Base-by-base conservation (phyloP, 2,888 invertebrate species). In the Agonopterix alstromeriana region DNA sequence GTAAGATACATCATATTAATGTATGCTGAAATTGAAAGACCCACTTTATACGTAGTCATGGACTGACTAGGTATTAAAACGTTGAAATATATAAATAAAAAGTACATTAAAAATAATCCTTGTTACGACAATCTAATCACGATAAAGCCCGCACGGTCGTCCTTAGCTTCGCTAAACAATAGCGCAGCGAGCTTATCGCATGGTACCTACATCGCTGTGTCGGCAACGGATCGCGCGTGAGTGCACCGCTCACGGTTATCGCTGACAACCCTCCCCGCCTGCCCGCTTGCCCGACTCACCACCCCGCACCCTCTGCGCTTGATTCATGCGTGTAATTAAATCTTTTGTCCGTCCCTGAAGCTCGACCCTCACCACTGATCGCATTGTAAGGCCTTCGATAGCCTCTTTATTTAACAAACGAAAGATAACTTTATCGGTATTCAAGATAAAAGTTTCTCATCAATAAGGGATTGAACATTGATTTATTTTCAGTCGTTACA, bases 311-410 rank as follows among this genome's bases (percentile, higher is more conserved):
- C 65, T 69, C 61, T 61, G 67, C 69, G 77, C 80, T 85, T 84
- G 84, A 85, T 87, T 84, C 87, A 86, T 84, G 85, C 86, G 87
- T 87, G 80, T 86, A 88, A 88, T 88, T 87, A 86, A 85, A 84
- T 87, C 86, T 86, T 82, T 88, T 85, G 85, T 86, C 73, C 77
- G 75, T 67, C 69, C 69, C 72, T 66, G 63, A 66, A 68, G 61
- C 69, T 58, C 72, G 69, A 73, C 74, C 77, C 77, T 73, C 65
- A 60, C 61, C 64, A 58, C 69, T 70, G 70, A 76, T 79, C 71
- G 64, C 66, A 72, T 77, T 76, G 77, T 73, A 72, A 76, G 74
- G 65, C 64, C 61, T 68, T 67, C 67, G 71, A 77, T 73, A 70
- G 70, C 70, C 68, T 72, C 76, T 70, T 70, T 70, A 79, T 77